Evolutionary conservation across 2,113 vertebrate genomes (phyloP), one percentile per base, ranked within the genome.

Genomic region (Procavia capensis): DNA sequence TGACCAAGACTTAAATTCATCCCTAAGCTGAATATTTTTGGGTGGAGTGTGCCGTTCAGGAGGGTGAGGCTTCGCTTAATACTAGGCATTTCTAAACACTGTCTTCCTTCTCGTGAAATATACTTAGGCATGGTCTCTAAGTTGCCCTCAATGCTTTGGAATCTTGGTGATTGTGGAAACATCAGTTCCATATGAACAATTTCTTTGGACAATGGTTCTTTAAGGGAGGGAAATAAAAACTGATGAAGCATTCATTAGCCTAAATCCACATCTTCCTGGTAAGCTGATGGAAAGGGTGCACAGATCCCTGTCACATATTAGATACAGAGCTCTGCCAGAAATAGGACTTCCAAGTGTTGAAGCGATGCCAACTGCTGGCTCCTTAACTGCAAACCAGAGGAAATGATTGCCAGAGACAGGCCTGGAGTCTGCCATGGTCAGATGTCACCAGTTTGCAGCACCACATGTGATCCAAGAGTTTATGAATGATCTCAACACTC

Each of bases 161-260:
- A 0, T 74, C 0, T 3, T n/a, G 0, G 0, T 91, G 90, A 57
- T 81, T 85, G 85, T 1, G 0, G 79, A 86, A 47, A 59, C 24
- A 63, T 94, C 43, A 95, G 2, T 93, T 70, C 80, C 90, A 76
- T 87, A 86, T 90, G 88, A 96, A 89, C 74, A 95, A 50, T 96
- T 96, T 91, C 87, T 93, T 39, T 61, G 66, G 45, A 91, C 16
- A 82, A 1, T 85, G 83, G 27, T 74, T 93, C 84, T 95, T 97
- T 97, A 61, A 31, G 90, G 85, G 74, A 90, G 84, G 88, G 90
- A 96, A 79, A 70, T 72, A 72, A 68, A 27, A 79, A 66, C 81
- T 0, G 2, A 98, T 98, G 95, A 98, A 97, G 98, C 93, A 97
- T 98, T 97, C 98, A 98, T 98, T 98, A 98, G 86, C 96, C 79